Evolutionary conservation across 2,888 invertebrate species (phyloP), one percentile per base, ranked within the genome.

Genomic region (Drosophila colorata): DNA sequence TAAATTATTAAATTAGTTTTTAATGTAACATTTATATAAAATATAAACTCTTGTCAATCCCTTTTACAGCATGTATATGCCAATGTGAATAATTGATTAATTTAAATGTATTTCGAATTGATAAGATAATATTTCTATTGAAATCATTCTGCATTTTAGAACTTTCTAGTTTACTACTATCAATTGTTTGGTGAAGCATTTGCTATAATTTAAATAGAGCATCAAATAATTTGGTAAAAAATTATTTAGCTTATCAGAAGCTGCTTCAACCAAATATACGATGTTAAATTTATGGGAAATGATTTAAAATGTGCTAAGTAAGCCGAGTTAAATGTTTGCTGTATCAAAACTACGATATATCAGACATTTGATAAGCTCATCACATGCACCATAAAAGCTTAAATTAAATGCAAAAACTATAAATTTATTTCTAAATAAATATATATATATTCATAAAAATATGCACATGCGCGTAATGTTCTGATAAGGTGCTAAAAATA

Each of bases 401-500:
- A 31, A 11, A 35, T 64, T 16, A 31, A 23, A 37, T 52, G 6
- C 47, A 57, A 60, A 59, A 20, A 55, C 38, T 20, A 20, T 20
- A 20, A 20, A 20, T 20, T 20, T 20, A 20, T 4, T 20, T 20
- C 3, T 20, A 28, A 28, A 8, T 28, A 35, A 8, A 25, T 33
- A 38, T 37, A 53, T 53, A 66, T 48, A 70, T 23, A 44, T 8
- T 13, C 38, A 51, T 46, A 18, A 11, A 53, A 69, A 53, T 56
- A 74, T 67, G 77, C 66, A 74, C 87, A 81, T 87, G 47, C 31
- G 46, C 23, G 25, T 57, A 67, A 69, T 67, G 49, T 31, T 63
- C 51, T 78, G 78, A 87, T 85, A 74, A 85, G 67, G 78, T 78
- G 84, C 73, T 69, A 80, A 75, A 57, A 47, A 75, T 60, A 33